Conservation (phyloP, 1,140 invertebrate genomes). For the Drosophila suzukii region DNA sequence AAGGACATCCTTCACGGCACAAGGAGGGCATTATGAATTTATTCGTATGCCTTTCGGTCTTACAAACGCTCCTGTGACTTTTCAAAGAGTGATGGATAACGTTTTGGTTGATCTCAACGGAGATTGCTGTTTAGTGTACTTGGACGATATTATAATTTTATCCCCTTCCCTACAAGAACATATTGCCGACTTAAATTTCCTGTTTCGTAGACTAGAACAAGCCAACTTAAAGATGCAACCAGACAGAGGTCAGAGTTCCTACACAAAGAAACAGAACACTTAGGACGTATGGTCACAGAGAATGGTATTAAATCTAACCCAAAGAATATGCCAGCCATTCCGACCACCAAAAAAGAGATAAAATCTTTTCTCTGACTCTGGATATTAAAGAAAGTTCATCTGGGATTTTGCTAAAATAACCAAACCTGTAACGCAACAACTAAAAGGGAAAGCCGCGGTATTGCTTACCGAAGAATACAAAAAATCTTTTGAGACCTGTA, state of each 20-base stretch:
- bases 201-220: no score
- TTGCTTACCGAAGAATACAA: neutral
- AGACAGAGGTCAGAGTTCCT: no score
- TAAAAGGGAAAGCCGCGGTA: slow-evolving; percentile 7
- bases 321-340: no score
- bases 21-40: slow-evolving; percentile 4
- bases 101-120: slow-evolving; percentile 34
- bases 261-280: slow-evolving; percentile 23
- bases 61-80: slow-evolving; percentile 36
- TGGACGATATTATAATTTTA: slow-evolving; percentile 57
- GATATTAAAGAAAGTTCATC: slow-evolving; percentile 28
- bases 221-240: neutral
- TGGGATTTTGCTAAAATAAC: slow-evolving; percentile 45
- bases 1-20: no score
- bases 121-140: slow-evolving; percentile 38
- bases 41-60: slow-evolving; percentile 50
- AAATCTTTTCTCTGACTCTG: slow-evolving; percentile 52
- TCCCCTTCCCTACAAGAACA: slow-evolving; percentile 69
- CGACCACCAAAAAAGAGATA: no score
- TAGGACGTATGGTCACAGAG: no score
- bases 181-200: slow-evolving; percentile 6
- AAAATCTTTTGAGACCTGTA: slow-evolving; percentile 11
- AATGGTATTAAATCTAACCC: no score
- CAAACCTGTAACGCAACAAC: slow-evolving; percentile 23
- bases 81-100: no score